Evolutionary conservation across 1,140 invertebrate genomes (phyloP), one percentile per base, ranked within the genome.

Genomic region (Zophobas morio): DNA sequence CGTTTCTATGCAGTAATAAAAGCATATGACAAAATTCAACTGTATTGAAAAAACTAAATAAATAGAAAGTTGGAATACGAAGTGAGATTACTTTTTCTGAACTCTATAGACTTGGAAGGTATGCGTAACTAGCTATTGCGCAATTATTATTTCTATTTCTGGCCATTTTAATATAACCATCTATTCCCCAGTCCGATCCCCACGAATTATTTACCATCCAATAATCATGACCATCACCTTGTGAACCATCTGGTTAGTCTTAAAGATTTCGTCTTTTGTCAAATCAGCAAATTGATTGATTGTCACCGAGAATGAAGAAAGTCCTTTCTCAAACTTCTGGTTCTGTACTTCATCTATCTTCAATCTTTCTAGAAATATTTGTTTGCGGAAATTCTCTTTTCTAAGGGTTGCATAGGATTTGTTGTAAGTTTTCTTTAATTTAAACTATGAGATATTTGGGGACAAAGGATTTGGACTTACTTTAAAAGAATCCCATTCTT

Each of bases 131-230:
- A 39, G 96, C 96, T 85, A 98, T 93, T 82, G 97, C 97, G 86
- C 97, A 99, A 83, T 94, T 91, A 86, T 98, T 98, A 0, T 94
- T 81, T 80, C 91, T 90, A 87, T 98, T 97, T 80, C 96, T 90
- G 2, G 93, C 89, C 92, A 99, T 98, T 87, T 93, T 93, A 80
- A 98, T 94, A 88, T 95, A 98, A 35, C 97, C 97, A 1, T 93
- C 82, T 36, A 92, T 88, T 37, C 97, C 96, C 96, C 96, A 98
- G 0, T 86, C 88, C 76, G 87, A 87, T 35, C 93, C 92, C 95
- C 95, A 97, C 80, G 94, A 95, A 84, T 96, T 96, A 83, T 96
- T 96, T 1, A 96, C 92, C 0, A 96, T 81, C 94, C 94, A 96
- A 84, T 95, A 96, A 82, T 95, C 93, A 37, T 88, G 73, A 47